These are phyloP conservation scores for Haliclona indistincta DNA, from an alignment of 37 sponge, comb jelly and placozoan species.

Conservation along the genomic window DNA sequence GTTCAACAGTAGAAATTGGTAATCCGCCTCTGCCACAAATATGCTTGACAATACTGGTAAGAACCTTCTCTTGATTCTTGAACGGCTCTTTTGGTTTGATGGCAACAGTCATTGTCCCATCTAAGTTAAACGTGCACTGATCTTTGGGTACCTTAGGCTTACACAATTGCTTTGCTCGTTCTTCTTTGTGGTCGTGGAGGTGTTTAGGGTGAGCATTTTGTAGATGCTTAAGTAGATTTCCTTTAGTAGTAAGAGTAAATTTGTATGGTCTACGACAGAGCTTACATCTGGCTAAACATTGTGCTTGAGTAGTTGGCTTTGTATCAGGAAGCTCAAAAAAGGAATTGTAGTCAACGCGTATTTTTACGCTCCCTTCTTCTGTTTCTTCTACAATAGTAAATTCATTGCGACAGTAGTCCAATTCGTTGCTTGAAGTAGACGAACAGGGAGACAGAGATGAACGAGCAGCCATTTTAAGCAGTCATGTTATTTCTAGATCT, in stretches of 20 bases:
- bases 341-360: no score
- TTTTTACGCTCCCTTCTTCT: no score
- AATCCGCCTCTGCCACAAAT: constrained; percentile 4
- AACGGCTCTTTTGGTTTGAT: neutral
- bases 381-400: no score
- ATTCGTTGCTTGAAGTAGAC: no score
- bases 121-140: neutral
- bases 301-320: neutral
- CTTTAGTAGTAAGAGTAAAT: neutral
- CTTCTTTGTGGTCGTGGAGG: neutral
- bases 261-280: constrained; percentile 7
- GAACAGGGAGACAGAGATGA: no score
- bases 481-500: no score
- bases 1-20: neutral
- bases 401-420: no score
- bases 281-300: constrained; percentile 6
- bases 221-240: constrained; percentile 4
- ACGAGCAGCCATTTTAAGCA: no score
- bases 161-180: neutral
- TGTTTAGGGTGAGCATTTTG: neutral
- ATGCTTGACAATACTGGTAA: neutral
- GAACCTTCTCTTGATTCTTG: neutral
- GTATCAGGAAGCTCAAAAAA: no score
- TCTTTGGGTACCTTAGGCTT: neutral
- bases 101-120: neutral